Percentiles rank a stretch among this genome's conserved stretches.
phyloP scores from a whole-genome alignment of 2,888 invertebrate genomes.

The Platynereis dumerilii region DNA sequence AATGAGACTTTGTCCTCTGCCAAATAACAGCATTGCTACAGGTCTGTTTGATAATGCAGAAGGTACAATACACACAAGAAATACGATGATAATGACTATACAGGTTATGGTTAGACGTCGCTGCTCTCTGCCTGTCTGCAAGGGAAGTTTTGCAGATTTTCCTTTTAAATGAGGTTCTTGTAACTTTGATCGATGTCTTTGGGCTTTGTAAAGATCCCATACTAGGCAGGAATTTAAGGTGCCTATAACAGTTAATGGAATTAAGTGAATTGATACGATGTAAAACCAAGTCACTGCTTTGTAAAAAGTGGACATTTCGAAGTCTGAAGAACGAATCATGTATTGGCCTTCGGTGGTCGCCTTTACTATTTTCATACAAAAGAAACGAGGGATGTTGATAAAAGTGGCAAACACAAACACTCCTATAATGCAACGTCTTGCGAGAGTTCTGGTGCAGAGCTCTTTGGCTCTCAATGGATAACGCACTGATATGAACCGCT shows the following conservation, averaged over 20 bases:
- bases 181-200: slow-evolving; percentile 40
- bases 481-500: slow-evolving; percentile 52
- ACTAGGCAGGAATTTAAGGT: slow-evolving; percentile 49
- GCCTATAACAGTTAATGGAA: slow-evolving; percentile 46
- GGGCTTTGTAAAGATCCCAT: slow-evolving; percentile 45
- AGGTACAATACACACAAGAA: slow-evolving; percentile 55
- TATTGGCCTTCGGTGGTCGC: slow-evolving; percentile 24
- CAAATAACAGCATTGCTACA: slow-evolving; percentile 49
- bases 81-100: slow-evolving; percentile 54
- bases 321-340: too few relatives aligned
- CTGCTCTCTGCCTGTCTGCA: slow-evolving; percentile 46
- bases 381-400: too few relatives aligned
- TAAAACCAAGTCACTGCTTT: too few relatives aligned
- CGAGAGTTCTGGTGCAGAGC: slow-evolving; percentile 49
- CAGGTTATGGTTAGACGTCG: slow-evolving; percentile 53
- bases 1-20: too few relatives aligned
- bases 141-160: slow-evolving; percentile 14
- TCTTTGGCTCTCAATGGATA: slow-evolving; percentile 55
- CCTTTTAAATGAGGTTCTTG: too few relatives aligned
- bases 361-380: slow-evolving; percentile 41
- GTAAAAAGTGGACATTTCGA: too few relatives aligned
- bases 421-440: slow-evolving; percentile 48
- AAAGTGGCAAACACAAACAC: too few relatives aligned
- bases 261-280: slow-evolving; percentile 45
- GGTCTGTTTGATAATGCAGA: slow-evolving; percentile 46